phyloP scores from a whole-genome alignment of 2,113 vertebrate species.

The Montifringilla adamsi region DNA sequence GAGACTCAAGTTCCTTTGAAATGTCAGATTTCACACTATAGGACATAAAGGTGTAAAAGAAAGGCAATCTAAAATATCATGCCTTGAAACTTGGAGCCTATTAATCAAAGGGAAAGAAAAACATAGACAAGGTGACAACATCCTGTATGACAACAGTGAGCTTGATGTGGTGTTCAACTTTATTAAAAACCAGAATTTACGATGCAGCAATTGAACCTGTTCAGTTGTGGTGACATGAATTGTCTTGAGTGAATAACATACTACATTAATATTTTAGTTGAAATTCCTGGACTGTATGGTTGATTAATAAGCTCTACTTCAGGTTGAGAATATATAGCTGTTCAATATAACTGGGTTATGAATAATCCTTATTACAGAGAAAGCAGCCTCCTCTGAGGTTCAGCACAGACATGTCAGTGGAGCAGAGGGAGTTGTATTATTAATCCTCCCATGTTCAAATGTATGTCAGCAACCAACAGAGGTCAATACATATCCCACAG shows the following conservation, averaged over 20 bases:
- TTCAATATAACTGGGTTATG: background rate
- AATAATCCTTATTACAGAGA: background rate
- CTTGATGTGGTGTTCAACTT: background rate
- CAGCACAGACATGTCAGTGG: background rate
- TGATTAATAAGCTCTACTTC: background rate
- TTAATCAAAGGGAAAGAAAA: background rate
- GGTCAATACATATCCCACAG: background rate
- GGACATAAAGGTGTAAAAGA: accelerated
- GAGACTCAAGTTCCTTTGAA: background rate
- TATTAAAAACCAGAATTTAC: background rate
- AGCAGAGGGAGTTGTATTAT: background rate
- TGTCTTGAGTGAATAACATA: background rate
- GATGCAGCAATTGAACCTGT: background rate
- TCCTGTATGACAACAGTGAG: background rate
- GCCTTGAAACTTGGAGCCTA: background rate
- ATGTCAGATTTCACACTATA: background rate
- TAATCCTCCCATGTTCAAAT: background rate
- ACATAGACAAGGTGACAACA: background rate
- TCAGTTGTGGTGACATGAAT: background rate
- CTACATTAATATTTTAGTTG: background rate
- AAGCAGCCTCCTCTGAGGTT: background rate
- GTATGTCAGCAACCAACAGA: background rate
- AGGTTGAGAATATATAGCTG: background rate
- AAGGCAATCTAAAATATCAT: background rate
- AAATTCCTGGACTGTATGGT: background rate